phyloP scores from a whole-genome alignment of 2,797 vertebrate genomes.

The Lerista edwardsae region DNA sequence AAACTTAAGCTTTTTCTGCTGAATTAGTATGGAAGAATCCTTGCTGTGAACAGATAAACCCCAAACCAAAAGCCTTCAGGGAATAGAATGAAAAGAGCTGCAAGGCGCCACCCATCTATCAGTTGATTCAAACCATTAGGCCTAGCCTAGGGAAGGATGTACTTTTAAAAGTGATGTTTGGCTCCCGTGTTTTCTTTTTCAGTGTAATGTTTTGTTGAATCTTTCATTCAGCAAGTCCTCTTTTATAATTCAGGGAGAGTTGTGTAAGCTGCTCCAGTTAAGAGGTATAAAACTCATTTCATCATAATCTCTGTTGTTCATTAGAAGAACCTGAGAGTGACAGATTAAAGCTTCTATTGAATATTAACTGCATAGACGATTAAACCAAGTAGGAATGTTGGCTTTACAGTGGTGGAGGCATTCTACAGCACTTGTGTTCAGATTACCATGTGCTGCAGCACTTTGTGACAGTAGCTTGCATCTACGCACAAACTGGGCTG shows the following conservation, averaged over 20 bases:
- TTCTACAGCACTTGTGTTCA: not conserved
- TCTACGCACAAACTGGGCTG: not conserved
- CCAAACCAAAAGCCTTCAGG: not conserved
- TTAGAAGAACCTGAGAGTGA: conserved; percentile 22
- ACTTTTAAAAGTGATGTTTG: not conserved
- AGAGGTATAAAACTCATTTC: conserved; percentile 25
- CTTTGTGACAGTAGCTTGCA: not conserved
- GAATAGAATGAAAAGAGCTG: not conserved
- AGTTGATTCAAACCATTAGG: not conserved
- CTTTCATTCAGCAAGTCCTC: not conserved
- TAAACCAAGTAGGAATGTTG: not conserved
- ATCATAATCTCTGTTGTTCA: conserved; percentile 29
- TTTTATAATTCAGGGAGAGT: not conserved
- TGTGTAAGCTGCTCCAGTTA: conserved; percentile 21
- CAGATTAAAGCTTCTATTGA: not conserved
- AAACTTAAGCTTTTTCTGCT: not conserved
- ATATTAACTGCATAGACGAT: not conserved
- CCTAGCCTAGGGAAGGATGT: not conserved
- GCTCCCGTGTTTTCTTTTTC: not conserved
- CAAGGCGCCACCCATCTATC: not conserved
- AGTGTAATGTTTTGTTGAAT: not conserved
- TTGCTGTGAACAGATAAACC: not conserved
- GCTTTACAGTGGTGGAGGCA: not conserved
- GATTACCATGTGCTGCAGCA: not conserved
- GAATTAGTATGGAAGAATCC: not conserved